Conservation (phyloP, 2,888 invertebrate genomes). For the Nebria salina region DNA sequence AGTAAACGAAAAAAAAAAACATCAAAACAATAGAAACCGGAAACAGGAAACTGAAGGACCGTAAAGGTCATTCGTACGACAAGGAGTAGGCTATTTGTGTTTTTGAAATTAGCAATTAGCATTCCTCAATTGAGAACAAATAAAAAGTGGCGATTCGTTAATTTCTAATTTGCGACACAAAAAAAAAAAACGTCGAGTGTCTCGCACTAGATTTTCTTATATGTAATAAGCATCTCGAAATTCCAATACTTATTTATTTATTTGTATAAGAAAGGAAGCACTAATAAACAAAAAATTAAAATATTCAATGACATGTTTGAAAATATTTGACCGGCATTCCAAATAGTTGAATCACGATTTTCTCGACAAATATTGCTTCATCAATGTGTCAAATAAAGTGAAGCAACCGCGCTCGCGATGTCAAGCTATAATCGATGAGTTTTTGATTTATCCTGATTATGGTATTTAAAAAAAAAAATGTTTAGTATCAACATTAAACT, state of each 20-base stretch:
- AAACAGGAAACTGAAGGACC: conserved; percentile 29
- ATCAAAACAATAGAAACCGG: conserved; percentile 7
- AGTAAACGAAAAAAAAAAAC: neutral
- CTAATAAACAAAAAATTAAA: too few species aligned
- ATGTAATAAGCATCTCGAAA: too few species aligned
- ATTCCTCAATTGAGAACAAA: neutral
- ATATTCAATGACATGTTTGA: too few species aligned
- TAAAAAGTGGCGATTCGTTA: neutral
- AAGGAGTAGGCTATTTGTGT: neutral
- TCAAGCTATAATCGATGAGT: neutral
- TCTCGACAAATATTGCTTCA: neutral
- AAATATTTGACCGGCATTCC: too few species aligned
- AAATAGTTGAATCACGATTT: neutral
- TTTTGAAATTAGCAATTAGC: neutral
- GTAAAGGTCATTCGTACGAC: conserved; percentile 26
- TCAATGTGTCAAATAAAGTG: neutral
- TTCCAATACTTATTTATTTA: neutral
- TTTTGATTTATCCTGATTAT: conserved; percentile 1
- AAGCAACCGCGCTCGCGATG: neutral
- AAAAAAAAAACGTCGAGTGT: too few species aligned
- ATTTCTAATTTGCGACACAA: too few species aligned
- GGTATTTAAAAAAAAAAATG: neutral
- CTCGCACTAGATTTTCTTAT: too few species aligned
- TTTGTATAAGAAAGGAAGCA: neutral
- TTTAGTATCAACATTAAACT: neutral